phyloP scores from a whole-genome alignment of 2,113 vertebrate species.

The Mandrillus leucophaeus region DNA sequence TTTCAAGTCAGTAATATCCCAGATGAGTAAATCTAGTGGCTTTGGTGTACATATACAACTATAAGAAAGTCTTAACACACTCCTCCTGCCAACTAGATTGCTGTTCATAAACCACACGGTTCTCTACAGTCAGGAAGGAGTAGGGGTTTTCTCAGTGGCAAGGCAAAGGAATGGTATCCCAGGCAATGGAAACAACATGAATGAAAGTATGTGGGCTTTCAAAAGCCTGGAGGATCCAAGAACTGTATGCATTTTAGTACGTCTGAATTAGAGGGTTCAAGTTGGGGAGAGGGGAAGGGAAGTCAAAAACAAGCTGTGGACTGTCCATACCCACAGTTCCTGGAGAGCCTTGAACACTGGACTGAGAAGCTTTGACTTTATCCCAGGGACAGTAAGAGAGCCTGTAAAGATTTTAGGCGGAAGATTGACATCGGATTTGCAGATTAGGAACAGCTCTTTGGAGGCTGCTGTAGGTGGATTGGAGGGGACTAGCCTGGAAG shows the following conservation, averaged over 20 bases:
- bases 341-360: neutral
- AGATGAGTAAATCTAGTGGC: neutral
- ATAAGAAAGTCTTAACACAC: neutral
- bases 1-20: neutral
- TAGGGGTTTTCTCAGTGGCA: neutral
- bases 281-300: neutral
- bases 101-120: neutral
- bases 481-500: neutral
- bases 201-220: neutral
- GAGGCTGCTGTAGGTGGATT: neutral
- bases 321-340: neutral
- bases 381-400: neutral
- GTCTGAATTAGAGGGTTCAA: neutral
- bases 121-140: neutral
- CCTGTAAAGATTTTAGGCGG: neutral
- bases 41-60: neutral
- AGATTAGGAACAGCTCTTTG: neutral
- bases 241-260: neutral
- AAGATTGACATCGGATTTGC: neutral
- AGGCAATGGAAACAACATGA: neutral
- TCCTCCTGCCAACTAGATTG: neutral
- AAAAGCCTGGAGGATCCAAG: neutral
- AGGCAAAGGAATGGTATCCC: neutral
- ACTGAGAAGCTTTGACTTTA: neutral
- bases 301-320: neutral